Base-by-base conservation (phyloP, 2,888 invertebrate genomes). In the Cryptosula pallasiana region DNA sequence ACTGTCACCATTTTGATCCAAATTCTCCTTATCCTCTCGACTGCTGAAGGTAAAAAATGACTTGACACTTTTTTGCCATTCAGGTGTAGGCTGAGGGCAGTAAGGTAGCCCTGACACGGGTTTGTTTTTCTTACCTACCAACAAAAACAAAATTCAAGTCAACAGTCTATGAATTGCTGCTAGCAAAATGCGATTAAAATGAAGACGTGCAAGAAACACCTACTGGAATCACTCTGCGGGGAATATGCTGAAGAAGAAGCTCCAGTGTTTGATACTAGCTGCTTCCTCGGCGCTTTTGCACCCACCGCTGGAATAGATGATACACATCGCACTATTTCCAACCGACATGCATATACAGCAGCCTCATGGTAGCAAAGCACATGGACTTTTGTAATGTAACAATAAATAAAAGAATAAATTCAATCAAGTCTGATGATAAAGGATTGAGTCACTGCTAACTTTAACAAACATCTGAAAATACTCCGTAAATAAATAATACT, bases 31-130 rank as follows among this genome's bases (percentile, higher is more conserved):
- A 63, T 72, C 72, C 29, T 69, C 55, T n/a, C 35, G 54, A 23
- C 32, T 34, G 32, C 13, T 34, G 36, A 57, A 55, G 13, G 27
- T 54, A 54, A 73, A 69, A 34, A 73, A 73, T 20, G 71, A 71
- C 20, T n/a, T 54, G 45, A 73, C 63, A 25, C 71, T 63, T 63
- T 73, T 73, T 54, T 73, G 73, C 73, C 73, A 73, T 16, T 73
- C 73, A 23, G 73, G 73, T 34, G 73, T 73, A 13, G 73, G 73
- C 20, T 71, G 71, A n/a, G 71, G 71, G 35, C 45, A 36, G 63
- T 63, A 63, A 13, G 63, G 63, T 13, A 63, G 27, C 20, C 63
- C 63, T 16, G 63, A 13, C 3, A 27, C 32, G 2, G 63, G 63
- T 13, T 32, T 5, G 13, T 29, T 25, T n/a, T 34, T 63, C n/a